phyloP scores from a whole-genome alignment of 2,888 invertebrate genomes.

The Cotesia congregata region DNA sequence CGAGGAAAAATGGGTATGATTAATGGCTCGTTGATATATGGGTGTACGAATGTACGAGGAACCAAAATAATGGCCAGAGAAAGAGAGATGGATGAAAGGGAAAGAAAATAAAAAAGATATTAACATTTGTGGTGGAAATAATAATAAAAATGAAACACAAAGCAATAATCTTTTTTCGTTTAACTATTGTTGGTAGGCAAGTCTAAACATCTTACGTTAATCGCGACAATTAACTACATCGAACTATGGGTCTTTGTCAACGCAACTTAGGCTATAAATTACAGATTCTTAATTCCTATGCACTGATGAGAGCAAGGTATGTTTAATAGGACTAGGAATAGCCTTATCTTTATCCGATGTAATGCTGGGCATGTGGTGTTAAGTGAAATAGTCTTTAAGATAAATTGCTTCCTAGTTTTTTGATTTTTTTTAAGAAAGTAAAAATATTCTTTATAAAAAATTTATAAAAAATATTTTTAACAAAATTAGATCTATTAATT shows the following conservation, averaged over 20 bases:
- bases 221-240: conserved; percentile 49
- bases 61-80: conserved; percentile 4
- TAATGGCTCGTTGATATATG: neutral
- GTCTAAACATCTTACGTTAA: conserved; percentile 46
- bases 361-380: too few species aligned
- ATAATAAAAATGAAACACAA: neutral
- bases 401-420: too few species aligned
- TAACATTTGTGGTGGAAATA: conserved; percentile 15
- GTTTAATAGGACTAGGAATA: too few species aligned
- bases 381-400: too few species aligned
- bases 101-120: neutral
- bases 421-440: too few species aligned
- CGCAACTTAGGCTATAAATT: conserved; percentile 45
- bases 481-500: too few species aligned
- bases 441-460: too few species aligned
- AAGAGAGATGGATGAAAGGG: neutral
- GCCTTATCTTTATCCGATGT: too few species aligned
- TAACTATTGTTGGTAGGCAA: conserved; percentile 32
- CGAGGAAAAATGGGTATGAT: conserved; percentile 15
- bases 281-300: conserved; percentile 47
- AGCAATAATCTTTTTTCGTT: neutral
- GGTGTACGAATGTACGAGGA: neutral
- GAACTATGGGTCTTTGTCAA: conserved; percentile 46
- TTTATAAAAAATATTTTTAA: too few species aligned
- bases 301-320: conserved; percentile 20